Evolutionary conservation across 2,888 invertebrate species (phyloP), one percentile per base, ranked within the genome.

Genomic region (Drosophila formosana): DNA sequence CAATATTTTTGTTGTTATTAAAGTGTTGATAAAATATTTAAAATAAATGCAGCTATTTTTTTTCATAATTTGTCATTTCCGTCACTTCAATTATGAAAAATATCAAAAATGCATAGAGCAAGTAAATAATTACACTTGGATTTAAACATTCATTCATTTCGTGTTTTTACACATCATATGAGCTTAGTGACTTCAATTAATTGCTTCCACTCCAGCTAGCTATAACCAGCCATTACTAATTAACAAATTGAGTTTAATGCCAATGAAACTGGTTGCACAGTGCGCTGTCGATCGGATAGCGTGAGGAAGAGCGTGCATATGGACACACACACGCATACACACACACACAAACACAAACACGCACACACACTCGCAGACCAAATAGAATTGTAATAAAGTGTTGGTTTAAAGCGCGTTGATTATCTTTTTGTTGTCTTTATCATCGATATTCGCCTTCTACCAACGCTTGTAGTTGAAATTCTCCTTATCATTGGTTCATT

Each of bases 361-460:
- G 43, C 39, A 47, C 9, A 41, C n/a, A 23, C 30, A 30, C 28
- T 26, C 5, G 28, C 52, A n/a, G n/a, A n/a, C n/a, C n/a, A 32
- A 13, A 39, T 45, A 43, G 43, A 55, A 11, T 55, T 45, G 43
- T 32, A 23, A 32, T 55, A 43, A 43, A 55, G n/a, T 55, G 55
- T 56, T 56, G 11, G 9, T n/a, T 43, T 30, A 46, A 66, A 80
- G 57, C 53, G 62, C 58, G 65, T 51, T 61, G 55, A 69, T 79
- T 72, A 62, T 58, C 30, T 52, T 70, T 73, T 69, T 73, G 41
- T 66, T 68, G 46, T 61, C 79, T 73, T 74, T 82, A 78, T 82
- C 80, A 78, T 82, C 80, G 80, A 82, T 73, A 66, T 74, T 68
- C 56, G 43, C 32, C 39, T 51, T 28, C 53, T 53, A 52, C 18